Percentiles rank a stretch among this genome's conserved stretches.
Conservation (phyloP, 2,888 invertebrate genomes). For the Napeogenes sylphis region DNA sequence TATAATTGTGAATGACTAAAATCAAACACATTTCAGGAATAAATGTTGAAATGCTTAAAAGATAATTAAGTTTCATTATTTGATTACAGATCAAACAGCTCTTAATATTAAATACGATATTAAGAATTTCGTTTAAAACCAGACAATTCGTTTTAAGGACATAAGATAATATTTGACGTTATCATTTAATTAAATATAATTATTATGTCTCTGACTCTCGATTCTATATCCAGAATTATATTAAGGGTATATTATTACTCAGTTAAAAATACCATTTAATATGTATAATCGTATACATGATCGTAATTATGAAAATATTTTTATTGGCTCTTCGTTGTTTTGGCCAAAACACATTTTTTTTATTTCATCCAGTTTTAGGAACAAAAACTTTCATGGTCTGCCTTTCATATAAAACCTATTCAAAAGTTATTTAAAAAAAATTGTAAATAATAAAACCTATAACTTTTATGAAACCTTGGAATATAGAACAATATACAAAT, state of each 20-base stretch:
- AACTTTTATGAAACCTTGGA: background rate
- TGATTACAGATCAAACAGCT: conserved; percentile 13
- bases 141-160: conserved; percentile 11
- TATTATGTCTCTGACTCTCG: too few relatives aligned
- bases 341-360: too few relatives aligned
- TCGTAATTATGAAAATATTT: too few relatives aligned
- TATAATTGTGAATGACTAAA: conserved; percentile 18
- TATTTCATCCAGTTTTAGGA: too few relatives aligned
- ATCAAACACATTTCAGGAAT: conserved; percentile 14
- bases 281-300: too few relatives aligned
- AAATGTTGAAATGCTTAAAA: conserved; percentile 10
- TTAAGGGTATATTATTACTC: too few relatives aligned
- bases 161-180: conserved; percentile 15
- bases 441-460: background rate
- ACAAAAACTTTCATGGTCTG: too few relatives aligned
- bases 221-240: background rate
- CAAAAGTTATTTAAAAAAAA: background rate
- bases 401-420: too few relatives aligned
- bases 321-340: too few relatives aligned
- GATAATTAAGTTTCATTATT: conserved; percentile 21
- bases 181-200: too few relatives aligned
- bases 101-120: conserved; percentile 10
- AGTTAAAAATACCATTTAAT: too few relatives aligned
- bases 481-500: background rate
- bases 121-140: conserved; percentile 3